Base-by-base conservation (phyloP, 2,113 vertebrate species). In the Delphinus delphis region DNA sequence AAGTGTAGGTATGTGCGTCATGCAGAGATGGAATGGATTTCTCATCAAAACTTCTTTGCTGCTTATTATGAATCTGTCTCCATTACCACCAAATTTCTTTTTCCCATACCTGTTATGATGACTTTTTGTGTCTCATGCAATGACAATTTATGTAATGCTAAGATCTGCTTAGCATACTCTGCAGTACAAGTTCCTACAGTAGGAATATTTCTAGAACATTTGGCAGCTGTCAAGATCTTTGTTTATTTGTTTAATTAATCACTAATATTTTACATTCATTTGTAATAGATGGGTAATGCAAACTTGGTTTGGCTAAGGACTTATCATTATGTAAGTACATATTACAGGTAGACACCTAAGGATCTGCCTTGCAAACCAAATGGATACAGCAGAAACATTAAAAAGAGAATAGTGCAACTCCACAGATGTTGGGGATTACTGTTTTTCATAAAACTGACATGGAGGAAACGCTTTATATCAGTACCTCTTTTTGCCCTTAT, bases 181-280 rank as follows among this genome's bases (percentile, higher is more conserved):
- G 5, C 12, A 92, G 15, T 58, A 70, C 8, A 31, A 5, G 10
- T 74, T 85, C 20, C 7, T 87, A 25, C 3, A 73, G 1, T 36
- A 80, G 18, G 1, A 65, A 41, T 89, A 74, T 89, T 92, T 87
- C 47, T 92, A 83, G 63, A 96, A 50, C 6, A 81, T 68, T 77
- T 77, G 47, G 12, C 14, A 94, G 26, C 36, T 96, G 38, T 23
- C 38, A 88, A 68, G 1, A 41, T 20, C 55, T 94, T 79, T 68
- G 44, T 55, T 81, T 67, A 63, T 81, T 47, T 85, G 20, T 65
- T 93, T 91, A 67, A 90, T 96, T 70, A 92, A 88, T 73, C 9
- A 95, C 14, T 53, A 55, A 84, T 79, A 1, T 33, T 94, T 88
- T 91, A 5, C 23, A 68, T n/a, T 93, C 5, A 33, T 74, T 92